These are phyloP conservation scores for Teleopsis dalmanni DNA, from an alignment of 1,140 invertebrate species.

Conservation along the genomic window DNA sequence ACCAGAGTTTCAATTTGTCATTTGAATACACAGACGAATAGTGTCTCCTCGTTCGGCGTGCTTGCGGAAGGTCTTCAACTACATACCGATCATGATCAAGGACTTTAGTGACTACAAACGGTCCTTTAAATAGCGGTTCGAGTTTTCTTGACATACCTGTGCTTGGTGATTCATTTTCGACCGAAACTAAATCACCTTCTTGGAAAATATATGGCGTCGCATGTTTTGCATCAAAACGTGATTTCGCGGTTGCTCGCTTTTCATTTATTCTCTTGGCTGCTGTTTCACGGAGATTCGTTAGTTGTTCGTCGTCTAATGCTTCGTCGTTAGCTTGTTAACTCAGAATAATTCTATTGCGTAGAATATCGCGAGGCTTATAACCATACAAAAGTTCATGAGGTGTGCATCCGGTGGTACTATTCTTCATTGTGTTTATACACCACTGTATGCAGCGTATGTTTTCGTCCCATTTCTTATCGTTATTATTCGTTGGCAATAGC, in stretches of 20 bases:
- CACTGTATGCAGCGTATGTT: background rate
- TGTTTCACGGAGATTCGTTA: no score
- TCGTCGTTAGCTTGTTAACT: background rate
- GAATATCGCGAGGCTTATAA: background rate
- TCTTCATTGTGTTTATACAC: background rate
- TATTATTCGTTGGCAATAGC: background rate
- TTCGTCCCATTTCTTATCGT: background rate
- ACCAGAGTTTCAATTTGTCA: slow-evolving; percentile 1
- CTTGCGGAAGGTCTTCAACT: background rate
- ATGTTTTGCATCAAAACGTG: background rate
- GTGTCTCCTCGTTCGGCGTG: background rate
- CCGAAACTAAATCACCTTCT: background rate
- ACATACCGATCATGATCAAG: slow-evolving; percentile 2
- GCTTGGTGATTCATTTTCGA: slow-evolving; percentile 1
- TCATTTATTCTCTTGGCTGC: background rate
- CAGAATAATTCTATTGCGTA: background rate
- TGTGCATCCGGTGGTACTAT: background rate
- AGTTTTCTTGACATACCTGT: no score
- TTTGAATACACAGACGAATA: background rate
- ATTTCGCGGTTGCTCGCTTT: background rate
- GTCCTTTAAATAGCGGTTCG: background rate
- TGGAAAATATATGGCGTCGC: background rate
- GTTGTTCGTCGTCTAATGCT: background rate
- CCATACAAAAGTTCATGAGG: background rate
- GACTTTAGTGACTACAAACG: slow-evolving; percentile 1